phyloP scores from a whole-genome alignment of 2,113 vertebrate species.

The Elephantulus edwardii region DNA sequence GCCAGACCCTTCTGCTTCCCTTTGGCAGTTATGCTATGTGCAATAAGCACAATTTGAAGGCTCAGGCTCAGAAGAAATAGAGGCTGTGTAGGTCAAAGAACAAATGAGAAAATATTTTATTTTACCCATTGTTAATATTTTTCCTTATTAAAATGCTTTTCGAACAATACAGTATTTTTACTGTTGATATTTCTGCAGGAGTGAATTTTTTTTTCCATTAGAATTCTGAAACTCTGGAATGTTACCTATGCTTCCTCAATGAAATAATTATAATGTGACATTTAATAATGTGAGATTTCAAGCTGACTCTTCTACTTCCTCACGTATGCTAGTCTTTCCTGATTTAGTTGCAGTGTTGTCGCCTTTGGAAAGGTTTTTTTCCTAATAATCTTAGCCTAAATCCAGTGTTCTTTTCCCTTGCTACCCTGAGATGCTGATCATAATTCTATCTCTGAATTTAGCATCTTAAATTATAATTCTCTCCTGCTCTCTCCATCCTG shows the following conservation, averaged over 20 bases:
- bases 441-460: neutral
- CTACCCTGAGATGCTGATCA: neutral
- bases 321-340: neutral
- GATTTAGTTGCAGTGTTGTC: neutral
- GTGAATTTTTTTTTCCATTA: neutral
- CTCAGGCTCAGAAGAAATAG: neutral
- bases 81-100: neutral
- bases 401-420: neutral
- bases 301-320: neutral
- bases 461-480: neutral
- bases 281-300: neutral
- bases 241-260: neutral
- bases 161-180: neutral
- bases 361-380: neutral
- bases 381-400: neutral
- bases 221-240: neutral
- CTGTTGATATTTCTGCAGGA: neutral
- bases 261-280: neutral
- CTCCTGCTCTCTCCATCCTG: neutral
- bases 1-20: neutral
- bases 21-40: neutral
- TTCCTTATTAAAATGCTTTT: neutral
- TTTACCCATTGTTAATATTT: neutral
- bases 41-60: neutral
- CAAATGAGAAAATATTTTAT: neutral